phyloP scores from a whole-genome alignment of 1,140 invertebrate species.

The Habropoda laboriosa region DNA sequence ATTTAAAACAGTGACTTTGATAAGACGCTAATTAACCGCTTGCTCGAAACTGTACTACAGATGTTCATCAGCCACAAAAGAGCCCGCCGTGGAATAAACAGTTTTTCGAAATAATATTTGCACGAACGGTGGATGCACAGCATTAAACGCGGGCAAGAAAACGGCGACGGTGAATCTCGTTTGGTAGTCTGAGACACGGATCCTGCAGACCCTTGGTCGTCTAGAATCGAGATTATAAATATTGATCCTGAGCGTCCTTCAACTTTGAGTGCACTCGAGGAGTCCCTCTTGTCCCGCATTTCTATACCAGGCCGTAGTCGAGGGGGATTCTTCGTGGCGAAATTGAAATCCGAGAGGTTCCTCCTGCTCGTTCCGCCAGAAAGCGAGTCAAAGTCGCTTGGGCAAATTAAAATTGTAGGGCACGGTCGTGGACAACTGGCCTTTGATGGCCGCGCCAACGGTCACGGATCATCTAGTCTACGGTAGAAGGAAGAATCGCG shows the following conservation, averaged over 20 bases:
- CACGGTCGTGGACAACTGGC: slow-evolving; percentile 39
- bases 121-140: neutral
- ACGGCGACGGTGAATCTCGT: slow-evolving; percentile 63
- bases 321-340: slow-evolving; percentile 77
- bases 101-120: slow-evolving; percentile 27
- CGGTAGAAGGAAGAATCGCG: slow-evolving; percentile 14
- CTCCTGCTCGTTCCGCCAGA: slow-evolving; percentile 57
- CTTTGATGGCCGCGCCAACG: slow-evolving; percentile 47
- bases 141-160: slow-evolving; percentile 42
- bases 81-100: neutral
- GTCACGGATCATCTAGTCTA: slow-evolving; percentile 48
- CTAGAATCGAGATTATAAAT: slow-evolving; percentile 80
- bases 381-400: slow-evolving; percentile 63
- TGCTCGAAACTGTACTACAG: neutral
- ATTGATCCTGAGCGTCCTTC: slow-evolving; percentile 80
- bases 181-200: slow-evolving; percentile 65
- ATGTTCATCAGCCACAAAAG: neutral
- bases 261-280: slow-evolving; percentile 75
- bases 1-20: neutral
- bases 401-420: slow-evolving; percentile 71
- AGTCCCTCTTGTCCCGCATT: slow-evolving; percentile 76
- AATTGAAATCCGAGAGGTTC: slow-evolving; percentile 79
- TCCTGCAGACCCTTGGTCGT: slow-evolving; percentile 71
- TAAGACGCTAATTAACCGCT: neutral
- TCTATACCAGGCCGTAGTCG: slow-evolving; percentile 72